Base-by-base conservation (phyloP, 2,113 vertebrate species). In the Aegotheles bennettii region DNA sequence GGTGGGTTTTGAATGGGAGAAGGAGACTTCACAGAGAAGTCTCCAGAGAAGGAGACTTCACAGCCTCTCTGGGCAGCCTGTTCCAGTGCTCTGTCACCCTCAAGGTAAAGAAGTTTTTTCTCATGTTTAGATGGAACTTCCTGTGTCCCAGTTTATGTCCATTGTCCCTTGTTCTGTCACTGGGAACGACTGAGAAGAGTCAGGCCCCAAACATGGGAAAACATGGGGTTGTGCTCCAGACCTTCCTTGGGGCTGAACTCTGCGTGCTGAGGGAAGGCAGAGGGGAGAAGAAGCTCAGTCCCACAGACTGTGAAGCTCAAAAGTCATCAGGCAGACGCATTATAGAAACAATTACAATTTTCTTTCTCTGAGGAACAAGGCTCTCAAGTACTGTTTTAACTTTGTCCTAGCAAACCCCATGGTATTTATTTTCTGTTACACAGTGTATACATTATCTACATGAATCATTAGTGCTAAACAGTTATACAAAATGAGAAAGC, bases 341-440 rank as follows among this genome's bases (percentile, higher is more conserved):
- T 89, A 76, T 88, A 91, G 91, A 84, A 96, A 95, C 60, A 90
- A 91, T 68, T 84, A 80, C 28, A 42, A 63, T 60, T 93, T 97
- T 73, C 89, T 70, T 96, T 88, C 95, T 86, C 76, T 2, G 2
- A 65, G 74, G 86, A 85, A 25, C 61, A 48, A 86, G n/a, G 16
- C 33, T 87, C 69, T 90, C 65, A 69, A 65, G 71, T 82, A 90
- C 57, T 65, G 26, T 42, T 51, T 90, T 91, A 95, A 84, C 51
- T 65, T 89, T 67, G 51, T 78, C 67, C 36, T 17, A 33, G 68
- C n/a, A 68, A 65, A 73, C 8, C 42, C 57, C 80, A 56, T n/a
- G 56, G 53, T 45, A 80, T 93, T 96, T 92, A 91, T 94, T 90
- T 95, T 92, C 80, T 31, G 51, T 87, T 86, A 69, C 2, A 26